phyloP scores from a whole-genome alignment of 2,888 invertebrate species.

The Congeria kusceri region DNA sequence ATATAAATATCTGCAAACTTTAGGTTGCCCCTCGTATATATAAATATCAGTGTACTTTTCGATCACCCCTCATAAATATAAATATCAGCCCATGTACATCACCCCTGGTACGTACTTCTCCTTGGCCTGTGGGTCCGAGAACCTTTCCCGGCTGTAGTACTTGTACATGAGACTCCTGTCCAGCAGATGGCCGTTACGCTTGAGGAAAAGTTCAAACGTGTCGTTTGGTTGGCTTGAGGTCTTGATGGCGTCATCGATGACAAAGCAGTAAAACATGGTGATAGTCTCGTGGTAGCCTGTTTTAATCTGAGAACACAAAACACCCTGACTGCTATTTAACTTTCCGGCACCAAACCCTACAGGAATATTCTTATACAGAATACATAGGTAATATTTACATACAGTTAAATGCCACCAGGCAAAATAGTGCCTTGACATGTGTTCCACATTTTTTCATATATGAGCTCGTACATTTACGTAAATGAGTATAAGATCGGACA shows the following conservation, averaged over 20 bases:
- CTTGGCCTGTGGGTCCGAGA: constrained; percentile 71
- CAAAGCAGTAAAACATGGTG: constrained; percentile 82
- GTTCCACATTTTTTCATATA: too few species aligned
- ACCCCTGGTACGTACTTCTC: constrained; percentile 65
- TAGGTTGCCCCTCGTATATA: too few species aligned
- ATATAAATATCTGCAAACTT: too few species aligned
- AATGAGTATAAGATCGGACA: neutral
- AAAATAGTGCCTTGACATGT: too few species aligned
- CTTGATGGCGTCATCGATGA: constrained; percentile 78
- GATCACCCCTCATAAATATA: neutral
- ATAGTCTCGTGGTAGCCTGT: constrained; percentile 84
- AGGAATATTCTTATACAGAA: too few species aligned
- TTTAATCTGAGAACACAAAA: constrained; percentile 70
- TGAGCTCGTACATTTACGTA: too few species aligned
- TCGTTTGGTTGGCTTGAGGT: constrained; percentile 35
- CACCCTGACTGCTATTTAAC: too few species aligned
- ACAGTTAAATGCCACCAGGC: too few species aligned
- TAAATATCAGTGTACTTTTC: too few species aligned
- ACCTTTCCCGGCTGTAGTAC: constrained; percentile 76
- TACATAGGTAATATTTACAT: too few species aligned
- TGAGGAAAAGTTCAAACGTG: constrained; percentile 81
- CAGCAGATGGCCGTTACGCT: constrained; percentile 71
- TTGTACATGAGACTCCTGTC: constrained; percentile 72
- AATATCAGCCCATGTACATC: neutral
- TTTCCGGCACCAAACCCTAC: too few species aligned